Evolutionary conservation across 2,797 vertebrate species (phyloP).

Genomic region (Lophotriccus pileatus): DNA sequence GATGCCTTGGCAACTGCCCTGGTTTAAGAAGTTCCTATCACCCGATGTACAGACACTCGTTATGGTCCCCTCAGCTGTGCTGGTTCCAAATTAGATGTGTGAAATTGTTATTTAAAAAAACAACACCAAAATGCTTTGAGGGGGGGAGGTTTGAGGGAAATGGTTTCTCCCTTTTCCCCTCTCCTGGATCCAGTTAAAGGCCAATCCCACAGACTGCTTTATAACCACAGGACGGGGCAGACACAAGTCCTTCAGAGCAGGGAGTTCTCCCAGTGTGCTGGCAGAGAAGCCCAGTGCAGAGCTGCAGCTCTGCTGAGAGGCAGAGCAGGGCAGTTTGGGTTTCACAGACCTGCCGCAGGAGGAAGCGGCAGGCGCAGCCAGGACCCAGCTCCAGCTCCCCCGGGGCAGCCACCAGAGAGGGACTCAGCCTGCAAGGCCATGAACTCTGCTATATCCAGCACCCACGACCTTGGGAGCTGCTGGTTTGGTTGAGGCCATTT

Average conservation of each 20-base stretch:
- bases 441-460: background rate
- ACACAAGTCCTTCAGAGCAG: background rate
- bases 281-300: background rate
- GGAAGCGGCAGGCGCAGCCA: background rate
- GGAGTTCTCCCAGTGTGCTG: background rate
- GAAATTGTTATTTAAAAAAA: background rate
- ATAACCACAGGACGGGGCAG: background rate
- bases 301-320: background rate
- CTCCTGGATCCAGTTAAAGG: background rate
- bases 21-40: background rate
- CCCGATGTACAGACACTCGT: background rate
- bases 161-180: background rate
- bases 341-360: background rate
- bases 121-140: background rate
- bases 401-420: background rate
- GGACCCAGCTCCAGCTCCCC: background rate
- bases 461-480: background rate
- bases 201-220: background rate
- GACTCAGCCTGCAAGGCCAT: background rate
- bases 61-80: background rate
- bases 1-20: slow-evolving; percentile 1
- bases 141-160: background rate
- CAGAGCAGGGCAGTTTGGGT: background rate
- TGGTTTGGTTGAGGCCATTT: background rate
- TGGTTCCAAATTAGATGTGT: background rate